Evolutionary conservation across 2,113 vertebrate species (phyloP).

Genomic region (Heterotilapia buettikoferi): DNA sequence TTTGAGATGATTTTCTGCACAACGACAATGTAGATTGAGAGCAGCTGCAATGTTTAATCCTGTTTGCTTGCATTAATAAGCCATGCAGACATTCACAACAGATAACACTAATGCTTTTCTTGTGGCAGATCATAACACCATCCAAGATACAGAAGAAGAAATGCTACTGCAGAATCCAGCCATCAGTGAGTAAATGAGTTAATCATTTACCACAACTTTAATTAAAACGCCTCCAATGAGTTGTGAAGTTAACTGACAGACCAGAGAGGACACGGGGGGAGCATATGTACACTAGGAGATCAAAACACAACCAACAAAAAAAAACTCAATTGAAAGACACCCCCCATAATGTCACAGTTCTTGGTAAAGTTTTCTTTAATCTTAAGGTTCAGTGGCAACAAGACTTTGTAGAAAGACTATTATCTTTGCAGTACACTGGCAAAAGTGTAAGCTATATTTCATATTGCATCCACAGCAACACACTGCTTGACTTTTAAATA

Average conservation of each 20-base stretch:
- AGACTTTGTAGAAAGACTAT: not conserved
- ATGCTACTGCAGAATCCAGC: not conserved
- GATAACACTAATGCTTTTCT: not conserved
- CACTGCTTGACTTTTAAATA: not conserved
- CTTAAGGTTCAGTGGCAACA: not conserved
- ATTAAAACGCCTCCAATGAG: not conserved
- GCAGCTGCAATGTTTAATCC: not conserved
- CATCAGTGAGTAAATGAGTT: not conserved
- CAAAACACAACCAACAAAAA: not conserved
- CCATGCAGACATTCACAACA: not conserved
- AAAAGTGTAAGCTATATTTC: not conserved
- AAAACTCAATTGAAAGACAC: not conserved
- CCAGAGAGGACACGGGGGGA: not conserved
- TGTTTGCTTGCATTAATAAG: not conserved
- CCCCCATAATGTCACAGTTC: not conserved
- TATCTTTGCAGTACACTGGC: not conserved
- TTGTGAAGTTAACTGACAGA: not conserved
- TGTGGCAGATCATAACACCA: not conserved
- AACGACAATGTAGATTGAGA: not conserved
- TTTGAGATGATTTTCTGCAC: not conserved
- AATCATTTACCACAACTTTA: not conserved
- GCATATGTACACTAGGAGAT: not conserved
- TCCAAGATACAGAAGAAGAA: not conserved
- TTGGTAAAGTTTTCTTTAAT: not conserved
- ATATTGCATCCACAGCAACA: not conserved